Evolutionary conservation across 1,140 invertebrate genomes (phyloP).

Genomic region (Brachionus rubens): DNA sequence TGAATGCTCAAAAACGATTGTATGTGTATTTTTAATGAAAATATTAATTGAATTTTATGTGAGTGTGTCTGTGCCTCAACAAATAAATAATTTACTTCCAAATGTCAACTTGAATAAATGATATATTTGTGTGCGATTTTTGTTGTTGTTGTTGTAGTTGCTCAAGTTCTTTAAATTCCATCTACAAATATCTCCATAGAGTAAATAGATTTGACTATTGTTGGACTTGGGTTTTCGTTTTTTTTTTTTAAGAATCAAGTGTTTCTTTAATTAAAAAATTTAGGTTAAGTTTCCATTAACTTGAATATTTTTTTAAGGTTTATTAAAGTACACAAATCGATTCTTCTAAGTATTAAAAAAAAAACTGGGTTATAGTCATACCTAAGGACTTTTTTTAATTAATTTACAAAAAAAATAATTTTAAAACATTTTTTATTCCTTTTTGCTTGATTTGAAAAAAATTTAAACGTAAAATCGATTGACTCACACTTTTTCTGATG

Average conservation of each 20-base stretch:
- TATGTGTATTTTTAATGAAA: too few relatives aligned
- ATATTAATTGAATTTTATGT: too few relatives aligned
- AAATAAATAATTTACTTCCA: not conserved
- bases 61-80: too few relatives aligned
- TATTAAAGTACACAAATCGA: too few relatives aligned
- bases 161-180: constrained; percentile 1
- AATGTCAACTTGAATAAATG: not conserved
- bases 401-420: not conserved
- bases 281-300: constrained; percentile 27
- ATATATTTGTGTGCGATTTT: constrained; percentile 6
- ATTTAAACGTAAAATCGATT: too few relatives aligned
- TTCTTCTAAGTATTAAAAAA: not conserved
- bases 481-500: too few relatives aligned
- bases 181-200: not conserved
- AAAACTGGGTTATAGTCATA: constrained; percentile 9
- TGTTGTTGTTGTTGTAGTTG: not conserved
- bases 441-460: not conserved
- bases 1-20: too few relatives aligned
- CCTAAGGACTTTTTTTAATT: not conserved
- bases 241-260: constrained; percentile 3
- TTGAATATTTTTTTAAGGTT: not conserved
- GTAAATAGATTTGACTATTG: not conserved
- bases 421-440: not conserved
- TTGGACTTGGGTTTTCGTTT: too few relatives aligned
- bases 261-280: not conserved